Evolutionary conservation across 2,888 invertebrate genomes (phyloP).

Genomic region (Metopia argyrocephala): DNA sequence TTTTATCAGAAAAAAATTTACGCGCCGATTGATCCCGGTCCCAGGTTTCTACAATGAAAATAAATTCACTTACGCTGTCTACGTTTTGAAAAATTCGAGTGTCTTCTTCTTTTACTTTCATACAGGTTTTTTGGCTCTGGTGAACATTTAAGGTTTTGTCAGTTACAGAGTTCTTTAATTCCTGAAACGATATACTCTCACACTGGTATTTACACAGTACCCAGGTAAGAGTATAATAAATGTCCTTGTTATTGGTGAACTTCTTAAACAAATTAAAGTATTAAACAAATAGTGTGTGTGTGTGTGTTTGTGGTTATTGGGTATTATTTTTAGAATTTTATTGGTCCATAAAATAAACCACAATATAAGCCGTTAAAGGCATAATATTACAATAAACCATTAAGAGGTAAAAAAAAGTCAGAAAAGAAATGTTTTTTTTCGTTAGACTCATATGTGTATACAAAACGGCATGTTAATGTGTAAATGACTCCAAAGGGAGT

Average conservation of each 20-base stretch:
- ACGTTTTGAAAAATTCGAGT: too few species aligned
- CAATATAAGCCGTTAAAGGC: neutral
- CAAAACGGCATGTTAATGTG: slow-evolving; percentile 58
- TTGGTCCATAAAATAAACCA: slow-evolving; percentile 19
- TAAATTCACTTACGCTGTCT: too few species aligned
- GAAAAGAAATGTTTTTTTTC: neutral
- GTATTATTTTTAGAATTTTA: slow-evolving; percentile 11
- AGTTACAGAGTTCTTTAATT: too few species aligned
- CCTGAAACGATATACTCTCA: too few species aligned
- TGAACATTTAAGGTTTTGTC: too few species aligned
- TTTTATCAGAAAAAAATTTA: too few species aligned
- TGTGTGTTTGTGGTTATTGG: neutral
- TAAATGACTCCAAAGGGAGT: slow-evolving; percentile 61
- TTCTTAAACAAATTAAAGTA: neutral
- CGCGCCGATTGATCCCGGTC: too few species aligned
- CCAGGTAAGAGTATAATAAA: too few species aligned
- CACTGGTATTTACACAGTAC: too few species aligned
- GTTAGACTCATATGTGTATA: neutral
- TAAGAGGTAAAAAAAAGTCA: neutral
- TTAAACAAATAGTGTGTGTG: neutral
- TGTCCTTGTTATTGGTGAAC: neutral
- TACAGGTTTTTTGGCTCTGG: too few species aligned
- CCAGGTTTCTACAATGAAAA: too few species aligned
- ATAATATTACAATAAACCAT: neutral
- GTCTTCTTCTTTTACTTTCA: too few species aligned